These are phyloP conservation scores for Lobophora halterata DNA, from an alignment of 2,888 invertebrate genomes.

Conservation along the genomic window DNA sequence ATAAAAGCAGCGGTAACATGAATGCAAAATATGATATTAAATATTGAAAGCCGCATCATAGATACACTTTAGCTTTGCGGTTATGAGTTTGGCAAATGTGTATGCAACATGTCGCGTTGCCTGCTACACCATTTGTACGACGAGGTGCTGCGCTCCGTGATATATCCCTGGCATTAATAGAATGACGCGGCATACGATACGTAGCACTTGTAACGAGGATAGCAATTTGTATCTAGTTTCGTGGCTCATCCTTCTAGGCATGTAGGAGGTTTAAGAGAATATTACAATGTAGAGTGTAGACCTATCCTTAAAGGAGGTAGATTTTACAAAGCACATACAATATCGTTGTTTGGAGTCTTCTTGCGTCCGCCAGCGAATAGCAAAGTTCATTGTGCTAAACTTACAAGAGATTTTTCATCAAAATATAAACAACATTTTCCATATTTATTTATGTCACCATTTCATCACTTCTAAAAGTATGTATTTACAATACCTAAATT, in stretches of 20 bases:
- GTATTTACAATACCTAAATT: too few relatives aligned
- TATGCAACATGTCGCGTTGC: slow-evolving; percentile 1
- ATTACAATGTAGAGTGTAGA: too few relatives aligned
- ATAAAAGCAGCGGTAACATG: too few relatives aligned
- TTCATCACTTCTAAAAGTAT: too few relatives aligned
- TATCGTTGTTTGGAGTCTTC: too few relatives aligned
- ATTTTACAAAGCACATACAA: too few relatives aligned
- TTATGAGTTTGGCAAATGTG: neutral
- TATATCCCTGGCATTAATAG: slow-evolving; percentile 67
- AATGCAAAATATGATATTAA: too few relatives aligned
- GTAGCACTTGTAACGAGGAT: slow-evolving; percentile 51
- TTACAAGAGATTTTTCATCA: too few relatives aligned
- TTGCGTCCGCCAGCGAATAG: neutral
- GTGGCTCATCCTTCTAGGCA: slow-evolving; percentile 27
- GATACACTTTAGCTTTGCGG: neutral
- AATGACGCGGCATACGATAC: slow-evolving; percentile 59
- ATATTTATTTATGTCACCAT: too few relatives aligned
- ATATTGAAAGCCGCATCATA: slow-evolving; percentile 8
- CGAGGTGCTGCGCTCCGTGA: slow-evolving; percentile 46
- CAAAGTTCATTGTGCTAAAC: too few relatives aligned
- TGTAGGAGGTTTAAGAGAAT: slow-evolving; percentile 15
- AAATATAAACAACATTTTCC: too few relatives aligned
- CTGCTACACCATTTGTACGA: slow-evolving; percentile 2
- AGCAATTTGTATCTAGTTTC: slow-evolving; percentile 47
- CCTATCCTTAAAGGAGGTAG: too few relatives aligned